Evolutionary conservation across 2,888 invertebrate genomes (phyloP), one percentile per base, ranked within the genome.

Genomic region (Autographa gamma): DNA sequence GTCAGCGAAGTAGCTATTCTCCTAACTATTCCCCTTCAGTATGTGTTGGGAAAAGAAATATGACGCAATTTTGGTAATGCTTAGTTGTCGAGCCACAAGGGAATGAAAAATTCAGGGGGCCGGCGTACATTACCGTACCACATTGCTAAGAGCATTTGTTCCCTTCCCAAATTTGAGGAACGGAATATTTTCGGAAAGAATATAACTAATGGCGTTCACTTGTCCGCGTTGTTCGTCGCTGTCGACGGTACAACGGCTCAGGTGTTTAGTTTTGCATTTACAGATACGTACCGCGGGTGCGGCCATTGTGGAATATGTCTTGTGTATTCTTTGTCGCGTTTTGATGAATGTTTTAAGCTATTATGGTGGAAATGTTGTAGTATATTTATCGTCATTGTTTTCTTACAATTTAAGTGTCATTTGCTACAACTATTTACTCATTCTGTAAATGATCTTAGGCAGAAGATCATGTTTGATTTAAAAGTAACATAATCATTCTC

Each of bases 21-120:
- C 88, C 88, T 88, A 92, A 94, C 94, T 95, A 94, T 93, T 94
- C 92, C 88, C 91, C 88, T 86, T 87, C 71, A 71, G 84, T 82
- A 75, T 91, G 92, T 91, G 93, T 90, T 90, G 87, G 85, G 91
- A 90, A 91, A 94, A 95, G 94, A 95, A 95, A 95, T 95, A 95
- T 95, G 94, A 94, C 92, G 95, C 95, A 95, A 95, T 95, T 95
- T 94, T 90, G 91, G 94, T 95, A 95, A 95, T 95, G 95, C 92
- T 93, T 92, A 94, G 93, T 95, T 94, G 95, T 94, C 94, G 92
- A 91, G 94, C 92, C 93, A 93, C 94, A 90, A 92, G 95, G 94
- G 95, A 94, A 95, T 95, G 95, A 95, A 95, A 95, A 95, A 95
- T 95, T 95, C 94, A 95, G 90, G 93, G 94, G 93, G 93, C 93